A percentile compares a stretch with the other conserved stretches of the same genome.
phyloP scores from a whole-genome alignment of 1,140 invertebrate genomes.

The Calliopsis andreniformis region DNA sequence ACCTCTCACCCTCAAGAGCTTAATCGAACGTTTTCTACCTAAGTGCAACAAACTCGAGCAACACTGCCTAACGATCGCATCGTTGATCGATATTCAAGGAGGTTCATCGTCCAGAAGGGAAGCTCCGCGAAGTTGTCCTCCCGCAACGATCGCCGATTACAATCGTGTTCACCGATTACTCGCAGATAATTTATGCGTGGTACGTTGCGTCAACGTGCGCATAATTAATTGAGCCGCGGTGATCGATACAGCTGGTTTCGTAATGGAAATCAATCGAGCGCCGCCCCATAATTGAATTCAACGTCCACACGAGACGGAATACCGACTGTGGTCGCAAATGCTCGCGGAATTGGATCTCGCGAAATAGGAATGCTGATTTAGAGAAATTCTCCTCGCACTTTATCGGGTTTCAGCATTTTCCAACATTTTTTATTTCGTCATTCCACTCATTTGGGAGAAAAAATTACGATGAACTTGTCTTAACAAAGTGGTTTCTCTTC shows the following conservation, averaged over 20 bases:
- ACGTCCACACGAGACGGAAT: neutral
- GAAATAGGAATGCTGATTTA: neutral
- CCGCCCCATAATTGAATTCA: slow-evolving; percentile 36
- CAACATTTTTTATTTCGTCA: too few relatives aligned
- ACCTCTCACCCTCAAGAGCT: too few relatives aligned
- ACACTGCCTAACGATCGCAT: too few relatives aligned
- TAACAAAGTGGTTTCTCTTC: too few relatives aligned
- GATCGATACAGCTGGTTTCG: slow-evolving; percentile 40
- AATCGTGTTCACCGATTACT: neutral
- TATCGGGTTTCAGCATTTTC: neutral
- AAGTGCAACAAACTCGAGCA: too few relatives aligned
- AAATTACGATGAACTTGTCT: too few relatives aligned
- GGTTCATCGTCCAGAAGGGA: neutral
- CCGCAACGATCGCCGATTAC: neutral
- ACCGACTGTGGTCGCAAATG: slow-evolving; percentile 18
- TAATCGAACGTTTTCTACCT: too few relatives aligned
- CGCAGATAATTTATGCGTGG: slow-evolving; percentile 1
- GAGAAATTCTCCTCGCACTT: neutral
- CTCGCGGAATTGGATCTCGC: neutral
- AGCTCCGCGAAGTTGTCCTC: neutral
- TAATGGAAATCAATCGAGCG: slow-evolving; percentile 42
- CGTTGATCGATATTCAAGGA: neutral
- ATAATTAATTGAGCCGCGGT: slow-evolving; percentile 34
- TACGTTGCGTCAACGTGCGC: neutral
- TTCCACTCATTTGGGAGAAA: too few relatives aligned